These are phyloP conservation scores for Zeuzera pyrina DNA, from an alignment of 2,888 invertebrate genomes.

Conservation along the genomic window DNA sequence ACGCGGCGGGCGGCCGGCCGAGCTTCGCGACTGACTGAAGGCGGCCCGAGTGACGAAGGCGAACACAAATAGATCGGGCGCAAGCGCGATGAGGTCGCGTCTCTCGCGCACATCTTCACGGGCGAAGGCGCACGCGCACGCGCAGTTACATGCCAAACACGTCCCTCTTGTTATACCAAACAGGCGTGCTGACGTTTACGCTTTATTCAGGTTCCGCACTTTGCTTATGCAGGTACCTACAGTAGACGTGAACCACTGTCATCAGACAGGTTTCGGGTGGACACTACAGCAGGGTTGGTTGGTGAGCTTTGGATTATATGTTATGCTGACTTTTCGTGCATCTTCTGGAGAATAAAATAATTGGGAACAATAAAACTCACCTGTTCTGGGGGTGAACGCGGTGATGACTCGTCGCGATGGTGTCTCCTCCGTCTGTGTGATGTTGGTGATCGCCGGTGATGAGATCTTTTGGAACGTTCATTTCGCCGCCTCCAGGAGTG, in stretches of 20 bases:
- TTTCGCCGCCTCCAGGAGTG: conserved; percentile 85
- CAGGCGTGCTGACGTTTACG: conserved; percentile 58
- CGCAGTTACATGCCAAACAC: conserved; percentile 65
- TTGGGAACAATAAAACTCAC: conserved; percentile 51
- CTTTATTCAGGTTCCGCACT: conserved; percentile 63
- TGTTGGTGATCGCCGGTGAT: conserved; percentile 86
- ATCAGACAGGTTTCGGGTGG: conserved; percentile 53
- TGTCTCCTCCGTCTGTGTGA: conserved; percentile 82
- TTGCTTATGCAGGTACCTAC: conserved; percentile 39
- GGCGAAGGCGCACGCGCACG: conserved; percentile 68
- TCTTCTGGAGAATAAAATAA: conserved; percentile 30
- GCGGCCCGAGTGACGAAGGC: conserved; percentile 68
- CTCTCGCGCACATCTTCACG: conserved; percentile 71
- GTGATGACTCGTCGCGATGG: conserved; percentile 63
- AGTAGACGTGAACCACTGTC: conserved; percentile 23
- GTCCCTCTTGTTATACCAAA: conserved; percentile 57
- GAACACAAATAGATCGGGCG: conserved; percentile 71
- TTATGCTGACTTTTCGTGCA: conserved; percentile 37
- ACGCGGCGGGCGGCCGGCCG: conserved; percentile 66
- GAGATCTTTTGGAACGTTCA: conserved; percentile 89
- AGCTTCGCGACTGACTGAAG: conserved; percentile 70
- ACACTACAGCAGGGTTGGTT: conserved; percentile 44
- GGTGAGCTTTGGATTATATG: conserved; percentile 35
- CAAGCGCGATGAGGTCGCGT: conserved; percentile 70
- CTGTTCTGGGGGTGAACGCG: conserved; percentile 65